Evolutionary conservation across 2,888 invertebrate genomes (phyloP), one percentile per base, ranked within the genome.

Genomic region (Athetis lepigone): DNA sequence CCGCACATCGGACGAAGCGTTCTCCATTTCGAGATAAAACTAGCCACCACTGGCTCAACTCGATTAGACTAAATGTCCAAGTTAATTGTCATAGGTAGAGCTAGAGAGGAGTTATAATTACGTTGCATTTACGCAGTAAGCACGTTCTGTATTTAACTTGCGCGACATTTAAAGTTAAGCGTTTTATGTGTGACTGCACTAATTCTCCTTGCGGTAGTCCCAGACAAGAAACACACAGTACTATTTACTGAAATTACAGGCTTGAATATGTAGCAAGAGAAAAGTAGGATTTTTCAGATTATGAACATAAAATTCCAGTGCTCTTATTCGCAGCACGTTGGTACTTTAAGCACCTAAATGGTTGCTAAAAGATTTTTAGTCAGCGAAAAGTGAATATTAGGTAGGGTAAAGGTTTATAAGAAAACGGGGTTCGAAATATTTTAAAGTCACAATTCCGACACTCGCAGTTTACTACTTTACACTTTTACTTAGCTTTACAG

Each of bases 11-110:
- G 51, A 40, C 56, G 9, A 57, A 72, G 49, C 54, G 51, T 61
- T 52, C 66, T 57, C 56, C 18, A 23, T 50, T 61, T 54, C 39
- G n/a, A 56, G 49, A 74, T 51, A 47, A 61, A 73, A 70, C 49
- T 23, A 39, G 19, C n/a, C 21, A 21, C 25, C 46, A 51, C 49
- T 42, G 49, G 33, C 40, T 54, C 45, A 51, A 70, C 47, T 45
- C 57, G 57, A 63, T 72, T 70, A 64, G 49, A 58, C 45, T 70
- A 27, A 70, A 70, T 54, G 18, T 37, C 49, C 18, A 21, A 45
- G 47, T 45, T 74, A 58, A 63, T 36, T 27, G 23, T 27, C 42
- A 25, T 18, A 37, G 23, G 50, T 29, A 58, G 23, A 27, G 23
- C 8, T 37, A 29, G 8, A 33, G 13, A 19, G 18, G 33, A 69